Percentiles rank a stretch among this genome's conserved stretches.
phyloP scores from a whole-genome alignment of 2,113 vertebrate genomes.

The Aegithalos caudatus region DNA sequence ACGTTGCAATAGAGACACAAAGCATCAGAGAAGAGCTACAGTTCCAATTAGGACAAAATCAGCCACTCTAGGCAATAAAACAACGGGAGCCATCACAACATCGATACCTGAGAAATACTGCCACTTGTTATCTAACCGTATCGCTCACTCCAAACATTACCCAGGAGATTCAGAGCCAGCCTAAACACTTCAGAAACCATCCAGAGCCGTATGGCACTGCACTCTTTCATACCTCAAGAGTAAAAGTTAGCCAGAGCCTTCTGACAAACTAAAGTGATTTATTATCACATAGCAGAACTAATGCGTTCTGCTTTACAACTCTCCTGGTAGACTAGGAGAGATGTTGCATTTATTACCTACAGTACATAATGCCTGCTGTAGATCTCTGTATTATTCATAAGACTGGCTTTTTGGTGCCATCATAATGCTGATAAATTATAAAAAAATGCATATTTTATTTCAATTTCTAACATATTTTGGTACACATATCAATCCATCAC shows the following conservation, averaged over 20 bases:
- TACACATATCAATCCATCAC: slow-evolving; percentile 79
- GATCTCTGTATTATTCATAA: slow-evolving; percentile 94
- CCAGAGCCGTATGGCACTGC: slow-evolving; percentile 72
- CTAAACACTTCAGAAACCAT: slow-evolving; percentile 79
- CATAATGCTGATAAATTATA: slow-evolving; percentile 83
- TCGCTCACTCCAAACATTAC: slow-evolving; percentile 81
- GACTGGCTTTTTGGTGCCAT: slow-evolving; percentile 82
- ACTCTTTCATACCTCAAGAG: slow-evolving; percentile 75
- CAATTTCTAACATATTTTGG: slow-evolving; percentile 84
- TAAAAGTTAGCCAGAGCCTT: slow-evolving; percentile 75
- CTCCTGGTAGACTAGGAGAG: slow-evolving; percentile 80
- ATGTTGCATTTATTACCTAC: slow-evolving; percentile 85
- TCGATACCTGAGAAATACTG: slow-evolving; percentile 80
- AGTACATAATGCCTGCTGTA: slow-evolving; percentile 78
- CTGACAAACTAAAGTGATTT: slow-evolving; percentile 85
- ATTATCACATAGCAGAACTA: slow-evolving; percentile 85
- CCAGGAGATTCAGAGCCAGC: slow-evolving; percentile 74
- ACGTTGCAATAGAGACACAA: slow-evolving; percentile 81
- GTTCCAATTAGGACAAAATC: slow-evolving; percentile 84
- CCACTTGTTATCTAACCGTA: slow-evolving; percentile 85
- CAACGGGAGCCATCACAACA: slow-evolving; percentile 75
- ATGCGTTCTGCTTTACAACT: slow-evolving; percentile 85
- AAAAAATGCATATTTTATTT: slow-evolving; percentile 87
- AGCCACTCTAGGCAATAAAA: slow-evolving; percentile 80
- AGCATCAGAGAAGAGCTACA: slow-evolving; percentile 75